Evolutionary conservation across 2,797 vertebrate species (phyloP).

Genomic region (Merluccius polli): DNA sequence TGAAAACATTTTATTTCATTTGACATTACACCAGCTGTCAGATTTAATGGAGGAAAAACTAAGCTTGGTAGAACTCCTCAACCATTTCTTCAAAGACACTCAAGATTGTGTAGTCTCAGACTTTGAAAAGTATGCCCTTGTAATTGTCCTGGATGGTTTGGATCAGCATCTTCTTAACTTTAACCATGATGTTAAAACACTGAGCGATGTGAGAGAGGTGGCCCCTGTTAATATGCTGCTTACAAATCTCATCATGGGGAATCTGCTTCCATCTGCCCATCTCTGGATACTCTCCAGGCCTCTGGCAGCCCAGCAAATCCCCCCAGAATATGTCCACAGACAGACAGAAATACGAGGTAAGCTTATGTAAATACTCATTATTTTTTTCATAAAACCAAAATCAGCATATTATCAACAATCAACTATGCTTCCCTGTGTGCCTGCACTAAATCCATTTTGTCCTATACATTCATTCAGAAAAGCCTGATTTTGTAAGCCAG

Average conservation of each 20-base stretch:
- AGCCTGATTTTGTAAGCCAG: slow-evolving; percentile 17
- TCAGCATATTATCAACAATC: neutral
- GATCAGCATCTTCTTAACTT: slow-evolving; percentile 27
- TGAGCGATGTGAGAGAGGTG: slow-evolving; percentile 19
- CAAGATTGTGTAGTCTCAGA: neutral
- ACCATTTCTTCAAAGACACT: slow-evolving; percentile 14
- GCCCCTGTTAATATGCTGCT: slow-evolving; percentile 37
- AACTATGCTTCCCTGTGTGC: neutral
- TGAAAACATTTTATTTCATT: slow-evolving; percentile 11
- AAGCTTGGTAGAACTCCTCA: slow-evolving; percentile 36
- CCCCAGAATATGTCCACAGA: slow-evolving; percentile 4
- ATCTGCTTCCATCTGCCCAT: slow-evolving; percentile 32
- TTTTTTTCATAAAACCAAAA: neutral
- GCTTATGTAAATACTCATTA: neutral
- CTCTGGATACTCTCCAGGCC: slow-evolving; percentile 41
- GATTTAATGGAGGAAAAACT: rapidly evolving
- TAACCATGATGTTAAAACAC: neutral
- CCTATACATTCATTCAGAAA: slow-evolving; percentile 27
- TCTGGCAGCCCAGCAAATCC: neutral
- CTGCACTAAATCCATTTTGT: neutral
- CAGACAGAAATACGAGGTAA: slow-evolving; percentile 48
- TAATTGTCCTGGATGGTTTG: slow-evolving; percentile 43
- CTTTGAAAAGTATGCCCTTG: neutral
- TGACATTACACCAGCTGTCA: slow-evolving; percentile 2
- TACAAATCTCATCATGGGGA: slow-evolving; percentile 44